Base-by-base conservation (phyloP, 2,797 vertebrate species). In the Chrysocyon brachyurus region DNA sequence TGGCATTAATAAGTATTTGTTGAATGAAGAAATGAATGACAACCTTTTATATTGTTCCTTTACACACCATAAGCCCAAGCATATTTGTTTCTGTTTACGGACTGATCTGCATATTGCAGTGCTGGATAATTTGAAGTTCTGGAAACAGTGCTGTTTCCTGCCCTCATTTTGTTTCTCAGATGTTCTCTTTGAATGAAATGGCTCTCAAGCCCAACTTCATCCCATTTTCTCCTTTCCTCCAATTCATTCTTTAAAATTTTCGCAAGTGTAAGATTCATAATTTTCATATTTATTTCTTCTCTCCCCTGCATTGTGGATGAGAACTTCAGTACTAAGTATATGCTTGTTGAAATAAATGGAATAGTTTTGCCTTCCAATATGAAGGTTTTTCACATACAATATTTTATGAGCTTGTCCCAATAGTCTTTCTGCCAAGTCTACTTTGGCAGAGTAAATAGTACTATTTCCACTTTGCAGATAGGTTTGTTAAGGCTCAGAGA, bases 231-330 rank as follows among this genome's bases (percentile, higher is more conserved):
- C 33, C 21, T 87, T 97, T 63, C 46, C 87, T 78, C 31, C 12
- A 90, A 19, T 86, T 91, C 2, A 52, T 56, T 94, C 40, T 86
- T 89, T 63, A 89, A 81, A 78, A 75, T 95, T 70, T 88, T 24
- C 6, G 7, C 22, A 92, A 46, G 14, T 3, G 6, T 46, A 75
- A 91, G 8, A 63, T 73, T 46, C 4, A 4, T 81, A 63, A 59
- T 4, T 36, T 91, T 61, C 5, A 49, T 31, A n/a, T 54, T 2
- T 4, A 63, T 72, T 64, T 95, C 0, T 33, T 94, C 19, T 93
- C 12, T 56, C 33, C 24, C 3, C 10, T 61, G 3, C 6, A 36
- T 36, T 64, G 16, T 46, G 9, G 46, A 73, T 87, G 33, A 90
- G 9, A 72, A 14, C 24, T 73, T 40, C 66, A 49, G 4, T 49